Percentiles rank a stretch among this genome's conserved stretches.
These are phyloP conservation scores for Drosophila merina DNA, from an alignment of 2,888 invertebrate genomes.

Conservation along the genomic window DNA sequence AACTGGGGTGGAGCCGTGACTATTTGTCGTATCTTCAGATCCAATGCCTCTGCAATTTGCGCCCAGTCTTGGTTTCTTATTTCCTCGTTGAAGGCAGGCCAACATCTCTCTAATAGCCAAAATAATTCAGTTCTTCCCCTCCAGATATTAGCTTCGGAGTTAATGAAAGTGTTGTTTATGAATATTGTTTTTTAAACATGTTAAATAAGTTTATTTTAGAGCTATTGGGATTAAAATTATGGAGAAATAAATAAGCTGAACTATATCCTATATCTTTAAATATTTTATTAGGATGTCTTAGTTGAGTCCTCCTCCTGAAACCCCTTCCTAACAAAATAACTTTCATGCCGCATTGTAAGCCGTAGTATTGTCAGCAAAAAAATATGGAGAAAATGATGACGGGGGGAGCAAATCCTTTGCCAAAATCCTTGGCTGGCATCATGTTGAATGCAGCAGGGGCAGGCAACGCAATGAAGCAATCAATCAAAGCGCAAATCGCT, in stretches of 20 bases:
- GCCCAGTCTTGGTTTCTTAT: slow-evolving; percentile 29
- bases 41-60: slow-evolving; percentile 39
- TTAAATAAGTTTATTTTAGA: slow-evolving; percentile 10
- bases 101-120: slow-evolving; percentile 68
- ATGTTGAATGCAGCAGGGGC: slow-evolving; percentile 56
- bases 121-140: slow-evolving; percentile 57
- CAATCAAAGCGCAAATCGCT: slow-evolving; percentile 76
- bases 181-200: slow-evolving; percentile 77
- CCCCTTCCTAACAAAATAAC: slow-evolving; percentile 3
- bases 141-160: slow-evolving; percentile 38
- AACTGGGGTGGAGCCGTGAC: slow-evolving; percentile 41
- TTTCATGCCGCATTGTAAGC: slow-evolving; percentile 56
- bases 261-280: background rate
- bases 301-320: too few relatives aligned
- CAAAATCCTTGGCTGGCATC: slow-evolving; percentile 65
- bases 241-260: too few relatives aligned
- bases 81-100: slow-evolving; percentile 35
- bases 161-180: slow-evolving; percentile 77
- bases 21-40: slow-evolving; percentile 68
- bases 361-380: slow-evolving; percentile 16
- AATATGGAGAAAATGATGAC: slow-evolving; percentile 6
- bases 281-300: background rate
- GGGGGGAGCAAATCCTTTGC: slow-evolving; percentile 48
- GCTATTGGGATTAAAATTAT: background rate
- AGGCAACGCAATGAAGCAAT: slow-evolving; percentile 72